phyloP scores from a whole-genome alignment of 2,888 invertebrate species.

The Ochlodes sylvanus region DNA sequence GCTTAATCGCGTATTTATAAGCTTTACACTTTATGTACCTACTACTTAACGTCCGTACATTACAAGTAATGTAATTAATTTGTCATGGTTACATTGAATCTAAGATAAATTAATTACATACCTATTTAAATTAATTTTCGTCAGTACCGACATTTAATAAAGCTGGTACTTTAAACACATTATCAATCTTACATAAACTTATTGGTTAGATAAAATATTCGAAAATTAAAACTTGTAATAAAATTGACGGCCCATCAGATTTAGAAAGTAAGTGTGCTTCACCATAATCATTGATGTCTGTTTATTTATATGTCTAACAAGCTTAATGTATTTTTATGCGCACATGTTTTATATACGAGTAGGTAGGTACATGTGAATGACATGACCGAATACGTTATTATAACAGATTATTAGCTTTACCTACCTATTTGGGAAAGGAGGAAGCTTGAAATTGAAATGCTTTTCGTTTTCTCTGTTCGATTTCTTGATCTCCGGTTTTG shows the following conservation, averaged over 20 bases:
- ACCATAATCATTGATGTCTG: constrained; percentile 66
- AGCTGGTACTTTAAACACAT: constrained; percentile 2
- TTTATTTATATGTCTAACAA: constrained; percentile 66
- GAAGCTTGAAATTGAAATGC: constrained; percentile 24
- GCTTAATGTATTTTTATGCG: constrained; percentile 34
- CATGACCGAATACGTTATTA: constrained; percentile 20
- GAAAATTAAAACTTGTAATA: constrained; percentile 74
- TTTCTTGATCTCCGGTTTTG: constrained; percentile 36
- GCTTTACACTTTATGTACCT: no score
- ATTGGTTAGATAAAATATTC: constrained; percentile 51
- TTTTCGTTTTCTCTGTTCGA: constrained; percentile 38
- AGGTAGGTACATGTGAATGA: no score
- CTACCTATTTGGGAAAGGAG: constrained; percentile 12
- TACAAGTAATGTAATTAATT: constrained; percentile 2
- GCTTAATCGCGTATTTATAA: background rate
- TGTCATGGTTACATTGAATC: constrained; percentile 6
- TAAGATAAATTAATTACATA: constrained; percentile 8
- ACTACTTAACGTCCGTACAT: background rate
- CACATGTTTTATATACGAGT: constrained; percentile 14
- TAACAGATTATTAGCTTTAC: constrained; percentile 15
- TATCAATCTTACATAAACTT: constrained; percentile 29
- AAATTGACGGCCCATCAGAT: constrained; percentile 73
- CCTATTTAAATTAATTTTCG: constrained; percentile 9
- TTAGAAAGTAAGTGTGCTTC: constrained; percentile 77
- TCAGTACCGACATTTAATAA: constrained; percentile 10